Base-by-base conservation (phyloP, 2,113 vertebrate species). In the Passer domesticus region DNA sequence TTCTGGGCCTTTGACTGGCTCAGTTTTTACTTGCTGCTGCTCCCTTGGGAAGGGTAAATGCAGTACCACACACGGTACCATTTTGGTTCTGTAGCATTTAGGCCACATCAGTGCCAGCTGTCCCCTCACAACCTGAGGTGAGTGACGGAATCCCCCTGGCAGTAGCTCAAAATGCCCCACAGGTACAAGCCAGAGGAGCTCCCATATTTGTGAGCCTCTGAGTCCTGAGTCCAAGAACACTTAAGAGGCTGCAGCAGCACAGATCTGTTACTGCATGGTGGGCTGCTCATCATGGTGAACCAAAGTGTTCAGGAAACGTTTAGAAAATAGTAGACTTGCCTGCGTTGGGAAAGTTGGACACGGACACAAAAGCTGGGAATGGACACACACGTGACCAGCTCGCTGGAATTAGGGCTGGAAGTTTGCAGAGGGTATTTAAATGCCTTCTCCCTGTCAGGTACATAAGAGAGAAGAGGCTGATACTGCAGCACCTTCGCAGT, bases 401-500 rank as follows among this genome's bases (percentile, higher is more conserved):
- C 0, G 0, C 25, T 44, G 33, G 13, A 17, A 49, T 33, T 24
- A 3, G 66, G 17, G 37, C 35, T 56, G 10, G 5, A 8, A 23
- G 73, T 53, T 12, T 24, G 23, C 43, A 46, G 37, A 59, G 37
- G 15, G 70, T 41, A 18, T 7, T 72, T 4, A 16, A 64, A 22
- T 15, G 24, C 22, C 2, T 83, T 35, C 21, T 55, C 10, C 27
- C 27, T 37, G 35, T 87, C 95, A 99, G 99, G 96, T 99, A 99
- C 85, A 31, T 72, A 2, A 96, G 96, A 10, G 98, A 99, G 93
- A 98, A 98, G 78, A 90, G 30, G 10, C 25, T 98, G 70, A 96
- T 99, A 28, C 43, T 53, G 41, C 97, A 98, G 17, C 98, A 95
- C 78, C 96, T 99, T 86, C 95, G 4, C 35, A 97, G 94, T 70